Conservation (phyloP, 1,140 invertebrate species). For the Euwallacea fornicatus region DNA sequence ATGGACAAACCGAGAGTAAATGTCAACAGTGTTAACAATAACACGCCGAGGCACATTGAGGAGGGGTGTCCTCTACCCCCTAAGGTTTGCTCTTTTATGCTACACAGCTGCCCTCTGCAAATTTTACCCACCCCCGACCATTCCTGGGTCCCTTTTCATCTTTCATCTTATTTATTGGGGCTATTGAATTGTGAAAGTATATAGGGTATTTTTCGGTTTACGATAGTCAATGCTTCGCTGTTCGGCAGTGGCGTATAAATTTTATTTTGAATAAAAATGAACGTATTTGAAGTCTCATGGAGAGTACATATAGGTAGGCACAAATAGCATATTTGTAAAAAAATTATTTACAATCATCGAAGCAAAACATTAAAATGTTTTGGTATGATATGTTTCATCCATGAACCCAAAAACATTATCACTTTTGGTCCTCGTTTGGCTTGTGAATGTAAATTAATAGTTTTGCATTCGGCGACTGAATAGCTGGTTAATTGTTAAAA, state of each 20-base stretch:
- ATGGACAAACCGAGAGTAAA: conserved; percentile 49
- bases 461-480: no score
- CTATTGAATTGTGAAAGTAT: conserved; percentile 48
- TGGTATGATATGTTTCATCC: no score
- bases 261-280: no score
- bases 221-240: conserved; percentile 19
- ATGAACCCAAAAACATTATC: no score
- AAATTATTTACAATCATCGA: no score
- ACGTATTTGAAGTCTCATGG: no score
- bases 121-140: conserved; percentile 51
- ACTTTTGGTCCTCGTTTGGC: no score
- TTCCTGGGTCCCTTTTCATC: conserved; percentile 47
- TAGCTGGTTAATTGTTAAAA: no score
- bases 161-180: conserved; percentile 45
- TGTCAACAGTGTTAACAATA: conserved; percentile 53
- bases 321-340: no score
- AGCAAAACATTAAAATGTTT: no score
- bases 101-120: conserved; percentile 51
- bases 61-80: conserved; percentile 49
- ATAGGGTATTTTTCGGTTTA: conserved; percentile 21
- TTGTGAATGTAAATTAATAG: no score
- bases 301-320: no score
- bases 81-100: conserved; percentile 52
- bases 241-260: conserved; percentile 1
- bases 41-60: conserved; percentile 41